phyloP scores from a whole-genome alignment of 2,888 invertebrate genomes.

The Macaria notata region DNA sequence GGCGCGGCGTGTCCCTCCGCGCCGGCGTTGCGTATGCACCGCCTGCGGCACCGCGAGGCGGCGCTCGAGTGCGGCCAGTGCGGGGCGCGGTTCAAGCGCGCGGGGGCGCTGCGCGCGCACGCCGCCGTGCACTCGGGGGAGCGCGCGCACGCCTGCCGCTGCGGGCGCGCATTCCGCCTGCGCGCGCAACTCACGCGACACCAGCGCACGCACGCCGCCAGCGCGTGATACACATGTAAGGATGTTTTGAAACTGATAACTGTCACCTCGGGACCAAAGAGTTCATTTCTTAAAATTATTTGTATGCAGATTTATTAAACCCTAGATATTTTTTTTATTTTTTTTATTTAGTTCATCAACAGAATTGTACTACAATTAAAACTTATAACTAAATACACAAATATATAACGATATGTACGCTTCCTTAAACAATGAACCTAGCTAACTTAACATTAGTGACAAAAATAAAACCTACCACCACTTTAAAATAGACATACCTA shows the following conservation, averaged over 20 bases:
- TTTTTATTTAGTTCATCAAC: no score
- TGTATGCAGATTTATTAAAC: no score
- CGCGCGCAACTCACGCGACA: conserved; percentile 80
- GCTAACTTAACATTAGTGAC: no score
- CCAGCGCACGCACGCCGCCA: conserved; percentile 50
- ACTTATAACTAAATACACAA: no score
- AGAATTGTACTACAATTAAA: no score
- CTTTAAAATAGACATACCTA: no score
- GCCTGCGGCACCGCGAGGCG: conserved; percentile 58
- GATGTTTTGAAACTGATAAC: not conserved
- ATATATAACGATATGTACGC: no score
- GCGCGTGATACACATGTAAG: not conserved
- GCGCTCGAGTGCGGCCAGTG: conserved; percentile 72
- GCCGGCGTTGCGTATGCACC: conserved; percentile 77
- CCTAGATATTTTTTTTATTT: no score
- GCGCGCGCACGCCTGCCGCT: conserved; percentile 64
- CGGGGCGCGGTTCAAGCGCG: conserved; percentile 78
- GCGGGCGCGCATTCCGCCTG: conserved; percentile 81
- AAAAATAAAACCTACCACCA: no score
- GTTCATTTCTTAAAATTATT: no score
- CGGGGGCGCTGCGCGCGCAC: conserved; percentile 79
- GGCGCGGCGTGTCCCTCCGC: conserved; percentile 77
- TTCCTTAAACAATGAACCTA: no score
- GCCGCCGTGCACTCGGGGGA: conserved; percentile 78
- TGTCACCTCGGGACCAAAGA: no score